phyloP scores from a whole-genome alignment of 2,888 invertebrate genomes.

The Luperina nickerlii region DNA sequence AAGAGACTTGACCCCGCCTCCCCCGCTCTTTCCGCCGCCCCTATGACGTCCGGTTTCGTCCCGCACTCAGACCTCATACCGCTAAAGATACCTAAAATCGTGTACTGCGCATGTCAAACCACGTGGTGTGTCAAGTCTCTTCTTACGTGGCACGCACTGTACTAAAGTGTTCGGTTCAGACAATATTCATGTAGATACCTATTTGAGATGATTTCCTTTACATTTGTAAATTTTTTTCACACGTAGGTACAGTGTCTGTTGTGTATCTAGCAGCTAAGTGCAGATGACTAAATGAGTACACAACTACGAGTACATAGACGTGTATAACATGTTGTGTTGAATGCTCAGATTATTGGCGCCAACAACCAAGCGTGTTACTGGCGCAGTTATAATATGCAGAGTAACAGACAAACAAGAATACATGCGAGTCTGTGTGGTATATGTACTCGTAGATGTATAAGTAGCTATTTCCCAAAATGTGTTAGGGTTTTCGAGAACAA shows the following conservation, averaged over 20 bases:
- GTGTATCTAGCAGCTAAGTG: slow-evolving; percentile 26
- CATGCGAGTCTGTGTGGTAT: neutral
- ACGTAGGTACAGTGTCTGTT: slow-evolving; percentile 11
- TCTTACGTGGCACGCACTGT: no score
- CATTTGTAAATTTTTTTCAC: slow-evolving; percentile 47
- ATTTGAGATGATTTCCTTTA: slow-evolving; percentile 12
- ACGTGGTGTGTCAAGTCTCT: no score
- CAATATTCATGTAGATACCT: neutral
- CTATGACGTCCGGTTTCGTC: no score
- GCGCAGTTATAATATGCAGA: neutral
- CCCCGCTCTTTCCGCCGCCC: no score
- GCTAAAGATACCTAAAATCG: no score
- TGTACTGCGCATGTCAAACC: no score
- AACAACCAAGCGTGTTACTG: neutral
- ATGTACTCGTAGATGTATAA: no score
- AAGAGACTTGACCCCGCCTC: no score
- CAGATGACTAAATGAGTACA: slow-evolving; percentile 32
- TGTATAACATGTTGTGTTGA: neutral
- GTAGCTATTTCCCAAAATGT: no score
- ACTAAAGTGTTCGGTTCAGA: neutral
- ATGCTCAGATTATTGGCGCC: slow-evolving; percentile 19
- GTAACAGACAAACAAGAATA: neutral
- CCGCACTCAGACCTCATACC: no score
- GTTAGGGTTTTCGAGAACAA: no score
- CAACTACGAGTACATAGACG: slow-evolving; percentile 2